Conservation (phyloP, 2,888 invertebrate genomes). For the Caenorhabditis japonica region DNA sequence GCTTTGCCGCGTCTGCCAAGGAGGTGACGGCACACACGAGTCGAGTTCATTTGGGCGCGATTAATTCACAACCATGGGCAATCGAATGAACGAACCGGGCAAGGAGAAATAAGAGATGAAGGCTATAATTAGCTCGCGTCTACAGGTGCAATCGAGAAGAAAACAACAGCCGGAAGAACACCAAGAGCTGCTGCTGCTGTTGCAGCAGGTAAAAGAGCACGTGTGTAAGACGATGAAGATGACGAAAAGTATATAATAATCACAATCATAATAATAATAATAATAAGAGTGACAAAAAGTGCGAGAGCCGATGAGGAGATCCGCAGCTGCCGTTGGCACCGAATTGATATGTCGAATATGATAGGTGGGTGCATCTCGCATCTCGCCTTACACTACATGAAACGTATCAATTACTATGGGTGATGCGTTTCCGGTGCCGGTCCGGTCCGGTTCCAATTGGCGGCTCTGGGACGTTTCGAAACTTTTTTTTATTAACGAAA, state of each 20-base stretch:
- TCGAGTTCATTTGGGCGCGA: conserved; percentile 34
- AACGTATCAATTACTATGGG: conserved; percentile 27
- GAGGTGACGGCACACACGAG: conserved; percentile 10
- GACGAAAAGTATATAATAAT: conserved; percentile 31
- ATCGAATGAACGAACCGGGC: conserved; percentile 1
- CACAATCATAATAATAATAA: too few species aligned
- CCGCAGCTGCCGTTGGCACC: conserved; percentile 43
- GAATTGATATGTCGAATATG: conserved; percentile 45
- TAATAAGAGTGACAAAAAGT: conserved; percentile 52
- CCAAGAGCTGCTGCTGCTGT: background rate
- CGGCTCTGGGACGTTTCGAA: too few species aligned
- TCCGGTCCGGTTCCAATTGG: too few species aligned
- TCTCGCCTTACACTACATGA: background rate
- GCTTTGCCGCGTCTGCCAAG: conserved; percentile 11
- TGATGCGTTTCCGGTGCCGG: too few species aligned
- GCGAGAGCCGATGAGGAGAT: conserved; percentile 44
- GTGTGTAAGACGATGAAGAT: conserved; percentile 6
- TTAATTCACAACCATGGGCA: conserved; percentile 32
- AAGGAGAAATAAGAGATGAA: background rate
- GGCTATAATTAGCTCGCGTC: conserved; percentile 27
- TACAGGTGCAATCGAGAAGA: conserved; percentile 36
- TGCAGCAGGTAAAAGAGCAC: background rate
- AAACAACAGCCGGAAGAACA: background rate
- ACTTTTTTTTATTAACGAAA: too few species aligned
- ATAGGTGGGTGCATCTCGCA: conserved; percentile 28